Percentiles rank a stretch among this genome's conserved stretches.
Conservation (phyloP, 1,140 invertebrate species). For the Drosophila orena region DNA sequence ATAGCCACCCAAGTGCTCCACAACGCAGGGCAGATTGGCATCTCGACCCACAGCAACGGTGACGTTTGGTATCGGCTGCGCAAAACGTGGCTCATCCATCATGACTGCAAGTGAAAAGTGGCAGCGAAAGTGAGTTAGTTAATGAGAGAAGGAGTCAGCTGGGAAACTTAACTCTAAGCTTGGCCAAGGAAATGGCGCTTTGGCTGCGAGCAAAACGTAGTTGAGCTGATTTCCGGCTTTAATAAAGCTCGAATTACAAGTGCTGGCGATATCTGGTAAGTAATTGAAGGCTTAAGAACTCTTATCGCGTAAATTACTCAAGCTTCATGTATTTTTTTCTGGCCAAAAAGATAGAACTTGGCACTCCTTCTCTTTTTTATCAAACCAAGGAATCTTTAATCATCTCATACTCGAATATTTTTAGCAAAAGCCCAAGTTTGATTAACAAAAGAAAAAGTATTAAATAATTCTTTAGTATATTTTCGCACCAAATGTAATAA, state of each 20-base stretch:
- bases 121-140: constrained; percentile 62
- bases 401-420: too few relatives aligned
- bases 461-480: too few relatives aligned
- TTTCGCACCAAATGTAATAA: too few relatives aligned
- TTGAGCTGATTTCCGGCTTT: neutral
- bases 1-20: constrained; percentile 93
- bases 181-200: neutral
- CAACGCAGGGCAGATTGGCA: constrained; percentile 94
- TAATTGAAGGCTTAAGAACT: neutral
- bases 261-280: neutral
- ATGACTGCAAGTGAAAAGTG: constrained; percentile 87
- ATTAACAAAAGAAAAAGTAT: too few relatives aligned
- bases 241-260: constrained; percentile 9
- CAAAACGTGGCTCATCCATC: constrained; percentile 92
- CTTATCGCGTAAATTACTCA: neutral
- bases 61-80: constrained; percentile 94
- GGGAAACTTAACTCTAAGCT: neutral
- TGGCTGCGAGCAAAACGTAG: neutral
- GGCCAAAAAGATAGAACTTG: too few relatives aligned
- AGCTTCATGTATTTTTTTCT: too few relatives aligned
- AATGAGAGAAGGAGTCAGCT: constrained; percentile 48
- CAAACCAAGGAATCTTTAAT: too few relatives aligned
- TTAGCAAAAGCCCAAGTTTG: too few relatives aligned
- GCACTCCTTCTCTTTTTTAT: too few relatives aligned
- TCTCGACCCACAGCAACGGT: constrained; percentile 94